Base-by-base conservation (phyloP, 2,888 invertebrate species). In the Meteorus cinctellus region DNA sequence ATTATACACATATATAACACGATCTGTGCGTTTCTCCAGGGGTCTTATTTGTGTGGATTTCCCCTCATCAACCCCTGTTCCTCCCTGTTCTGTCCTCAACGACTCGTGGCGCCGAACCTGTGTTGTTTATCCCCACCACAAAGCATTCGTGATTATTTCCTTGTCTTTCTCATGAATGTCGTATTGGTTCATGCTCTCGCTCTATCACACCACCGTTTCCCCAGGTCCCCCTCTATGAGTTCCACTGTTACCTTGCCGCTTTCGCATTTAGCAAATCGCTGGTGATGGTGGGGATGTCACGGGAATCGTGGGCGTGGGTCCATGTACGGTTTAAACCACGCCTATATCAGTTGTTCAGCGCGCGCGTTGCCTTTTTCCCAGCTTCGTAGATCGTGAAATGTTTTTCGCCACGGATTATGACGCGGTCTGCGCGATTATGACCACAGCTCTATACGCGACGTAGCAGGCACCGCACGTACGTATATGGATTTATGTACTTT, bases 401-500 rank as follows among this genome's bases (percentile, higher is more conserved):
- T 89, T 88, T 89, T 89, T 88, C 88, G 87, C 86, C 88, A 85
- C 87, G 87, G 89, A 89, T 89, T 89, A 89, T 89, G 89, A 89
- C 89, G 88, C 89, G 88, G 86, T 86, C 87, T 88, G 88, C 85
- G 88, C 88, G 89, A 89, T 89, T 88, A 89, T 87, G 86, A 89
- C 86, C 88, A 85, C 86, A 84, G 84, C 82, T 83, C 82, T 72
- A 72, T 67, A 70, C 76, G 77, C 78, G 72, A 78, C 76, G 75
- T 59, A 70, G 62, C 74, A 45, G 65, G 67, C 76, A 74, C 75
- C 14, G 29, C 29, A 67, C 48, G 29, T 41, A 51, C 29, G 72
- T 55, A 55, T 67, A 24, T 16, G 51, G 27, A 51, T 76, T 16
- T 67, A 66, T 75, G 59, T 78, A 80, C 78, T 74, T 24, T 55